These are phyloP conservation scores for Mastigias papua DNA, from an alignment of 30 jellyfish, hydroid and myxozoan species.

Conservation along the genomic window DNA sequence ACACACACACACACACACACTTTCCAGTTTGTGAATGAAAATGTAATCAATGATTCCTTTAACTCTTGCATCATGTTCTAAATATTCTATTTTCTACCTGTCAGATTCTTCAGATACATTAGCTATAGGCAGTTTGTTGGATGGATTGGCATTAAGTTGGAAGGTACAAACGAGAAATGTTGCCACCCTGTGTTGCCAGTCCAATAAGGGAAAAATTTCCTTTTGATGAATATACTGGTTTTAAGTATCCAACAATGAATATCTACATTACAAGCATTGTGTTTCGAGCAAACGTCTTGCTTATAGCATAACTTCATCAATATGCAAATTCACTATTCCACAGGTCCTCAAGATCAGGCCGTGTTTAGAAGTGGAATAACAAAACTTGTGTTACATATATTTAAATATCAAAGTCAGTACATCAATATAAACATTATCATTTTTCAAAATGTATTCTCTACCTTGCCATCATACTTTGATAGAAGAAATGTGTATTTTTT, in stretches of 20 bases:
- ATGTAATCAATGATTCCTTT: too few species aligned
- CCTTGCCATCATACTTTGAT: constrained; percentile 47
- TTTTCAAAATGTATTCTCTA: too few species aligned
- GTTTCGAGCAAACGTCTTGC: neutral
- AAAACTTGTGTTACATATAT: neutral
- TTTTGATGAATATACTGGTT: constrained; percentile 37
- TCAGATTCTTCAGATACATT: constrained; percentile 30
- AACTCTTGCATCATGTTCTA: too few species aligned
- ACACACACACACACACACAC: too few species aligned
- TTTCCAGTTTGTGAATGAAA: too few species aligned
- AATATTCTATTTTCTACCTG: too few species aligned
- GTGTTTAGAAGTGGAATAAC: neutral
- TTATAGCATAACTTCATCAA: neutral
- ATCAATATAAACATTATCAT: neutral
- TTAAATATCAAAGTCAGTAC: neutral
- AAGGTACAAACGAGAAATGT: constrained; percentile 26
- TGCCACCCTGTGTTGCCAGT: constrained; percentile 42
- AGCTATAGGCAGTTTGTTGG: constrained; percentile 39
- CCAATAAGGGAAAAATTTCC: constrained; percentile 38
- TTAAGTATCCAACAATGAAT: constrained; percentile 26
- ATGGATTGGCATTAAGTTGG: constrained; percentile 48
- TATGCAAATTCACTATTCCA: neutral
- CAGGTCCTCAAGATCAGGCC: neutral
- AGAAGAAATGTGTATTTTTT: constrained; percentile 30
- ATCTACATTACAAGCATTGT: neutral